A percentile compares a stretch with the other conserved stretches of the same genome.
Conservation (phyloP, 2,888 invertebrate species). For the Cephus sareptanus region DNA sequence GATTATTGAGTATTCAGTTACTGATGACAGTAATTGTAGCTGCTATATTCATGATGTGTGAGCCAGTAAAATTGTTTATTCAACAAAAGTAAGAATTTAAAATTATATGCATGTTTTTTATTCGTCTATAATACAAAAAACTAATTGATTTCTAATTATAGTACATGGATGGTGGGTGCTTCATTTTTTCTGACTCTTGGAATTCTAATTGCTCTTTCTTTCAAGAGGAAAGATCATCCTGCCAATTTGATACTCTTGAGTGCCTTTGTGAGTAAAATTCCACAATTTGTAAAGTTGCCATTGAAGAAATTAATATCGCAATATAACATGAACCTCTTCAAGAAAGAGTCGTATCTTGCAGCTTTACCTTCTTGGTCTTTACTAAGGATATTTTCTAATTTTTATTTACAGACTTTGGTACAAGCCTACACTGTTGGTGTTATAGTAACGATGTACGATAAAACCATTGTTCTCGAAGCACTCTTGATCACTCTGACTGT, state of each 20-base stretch:
- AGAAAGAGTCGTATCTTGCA: too few species aligned
- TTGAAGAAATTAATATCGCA: too few species aligned
- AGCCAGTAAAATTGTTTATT: slow-evolving; percentile 74
- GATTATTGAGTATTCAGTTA: slow-evolving; percentile 81
- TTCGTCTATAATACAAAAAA: slow-evolving; percentile 5
- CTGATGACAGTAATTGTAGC: slow-evolving; percentile 76
- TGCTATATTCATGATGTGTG: slow-evolving; percentile 72
- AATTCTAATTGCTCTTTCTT: slow-evolving; percentile 76
- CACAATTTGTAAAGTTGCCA: background rate
- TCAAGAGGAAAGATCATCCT: slow-evolving; percentile 82
- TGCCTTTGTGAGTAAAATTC: slow-evolving; percentile 77
- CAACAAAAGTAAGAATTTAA: slow-evolving; percentile 72
- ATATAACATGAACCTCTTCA: too few species aligned
- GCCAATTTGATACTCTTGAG: slow-evolving; percentile 83
- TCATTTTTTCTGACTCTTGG: slow-evolving; percentile 75
- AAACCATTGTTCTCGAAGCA: slow-evolving; percentile 81
- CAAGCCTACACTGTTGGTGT: slow-evolving; percentile 84
- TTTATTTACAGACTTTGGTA: slow-evolving; percentile 76
- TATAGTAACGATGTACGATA: slow-evolving; percentile 82
- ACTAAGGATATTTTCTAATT: slow-evolving; percentile 11
- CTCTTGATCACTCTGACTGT: slow-evolving; percentile 81
- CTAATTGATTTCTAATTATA: slow-evolving; percentile 60
- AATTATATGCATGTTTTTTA: slow-evolving; percentile 8
- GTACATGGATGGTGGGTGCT: slow-evolving; percentile 76
- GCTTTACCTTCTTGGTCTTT: background rate